Base-by-base conservation (phyloP, 2,888 invertebrate genomes). In the Orchestes rusci region DNA sequence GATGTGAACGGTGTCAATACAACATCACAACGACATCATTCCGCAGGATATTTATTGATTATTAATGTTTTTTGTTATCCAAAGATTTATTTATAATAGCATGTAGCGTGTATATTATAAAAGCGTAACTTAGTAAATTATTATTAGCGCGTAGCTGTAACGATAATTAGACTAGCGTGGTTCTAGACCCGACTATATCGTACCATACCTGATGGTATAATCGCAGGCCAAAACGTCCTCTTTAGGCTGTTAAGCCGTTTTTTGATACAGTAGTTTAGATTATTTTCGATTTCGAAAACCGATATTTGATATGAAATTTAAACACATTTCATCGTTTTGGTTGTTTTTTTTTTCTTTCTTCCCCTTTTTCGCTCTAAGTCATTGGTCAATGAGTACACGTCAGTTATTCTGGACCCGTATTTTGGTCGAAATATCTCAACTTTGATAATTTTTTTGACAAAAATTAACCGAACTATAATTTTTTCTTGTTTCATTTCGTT, bases 71-170 rank as follows among this genome's bases (percentile, higher is more conserved):
- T 43, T 43, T 47, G 47, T 47, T 47, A 42, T 49, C 49, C 49
- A 49, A 49, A 49, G 49, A 49, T 47, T 47, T 47, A 47, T 35
- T 32, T 43, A n/a, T n/a, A n/a, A n/a, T n/a, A n/a, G n/a, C n/a
- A n/a, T n/a, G n/a, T n/a, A 43, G 23, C 10, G 29, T 43, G 12
- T 49, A 49, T 37, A 16, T 37, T 36, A 32, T 40, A 43, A 29
- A 37, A 3, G 41, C 45, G 55, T 45, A 44, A 50, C 45, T 48
- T 56, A 56, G 56, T 59, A 59, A 59, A 56, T 59, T 59, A 59
- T 58, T 59, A 42, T 30, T 43, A 57, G 48, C 16, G 13, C 3
- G 18, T 39, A 45, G 23, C 16, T 23, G 23, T 39, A 19, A 18
- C 10, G 20, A 13, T 13, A n/a, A n/a, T n/a, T n/a, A n/a, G n/a